phyloP scores from a whole-genome alignment of 2,888 invertebrate genomes.

The Trachelus tabidus region DNA sequence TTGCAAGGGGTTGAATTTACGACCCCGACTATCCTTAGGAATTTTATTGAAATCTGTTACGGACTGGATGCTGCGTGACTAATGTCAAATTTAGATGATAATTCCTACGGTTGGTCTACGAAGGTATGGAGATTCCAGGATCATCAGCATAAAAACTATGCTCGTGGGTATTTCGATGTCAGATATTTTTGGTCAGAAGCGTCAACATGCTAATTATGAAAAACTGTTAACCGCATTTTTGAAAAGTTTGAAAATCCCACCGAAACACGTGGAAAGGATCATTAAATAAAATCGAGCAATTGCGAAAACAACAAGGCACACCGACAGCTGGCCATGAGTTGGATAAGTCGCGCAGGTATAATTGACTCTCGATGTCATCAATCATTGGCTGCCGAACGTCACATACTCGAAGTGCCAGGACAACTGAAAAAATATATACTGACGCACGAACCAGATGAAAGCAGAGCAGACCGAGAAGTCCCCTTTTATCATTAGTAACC shows the following conservation, averaged over 20 bases:
- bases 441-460: slow-evolving; percentile 15
- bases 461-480: not conserved
- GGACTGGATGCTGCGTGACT: not conserved
- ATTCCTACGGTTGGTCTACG: not conserved
- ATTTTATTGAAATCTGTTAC: not conserved
- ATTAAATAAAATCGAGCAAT: not conserved
- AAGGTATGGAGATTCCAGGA: not conserved
- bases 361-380: slow-evolving; percentile 33
- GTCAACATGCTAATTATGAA: not conserved
- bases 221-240: not conserved
- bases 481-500: slow-evolving; percentile 19
- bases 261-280: too few species aligned
- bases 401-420: slow-evolving; percentile 13
- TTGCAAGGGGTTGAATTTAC: not conserved
- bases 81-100: not conserved
- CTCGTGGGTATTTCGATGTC: not conserved
- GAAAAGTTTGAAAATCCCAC: not conserved
- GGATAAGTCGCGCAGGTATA: slow-evolving; percentile 6
- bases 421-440: slow-evolving; percentile 38
- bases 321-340: not conserved
- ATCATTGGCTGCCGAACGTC: slow-evolving; percentile 30
- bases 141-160: not conserved
- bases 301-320: slow-evolving; percentile 28
- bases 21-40: not conserved
- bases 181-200: too few species aligned